Base-by-base conservation (phyloP, 2,797 vertebrate genomes). In the Psittacula echo region DNA sequence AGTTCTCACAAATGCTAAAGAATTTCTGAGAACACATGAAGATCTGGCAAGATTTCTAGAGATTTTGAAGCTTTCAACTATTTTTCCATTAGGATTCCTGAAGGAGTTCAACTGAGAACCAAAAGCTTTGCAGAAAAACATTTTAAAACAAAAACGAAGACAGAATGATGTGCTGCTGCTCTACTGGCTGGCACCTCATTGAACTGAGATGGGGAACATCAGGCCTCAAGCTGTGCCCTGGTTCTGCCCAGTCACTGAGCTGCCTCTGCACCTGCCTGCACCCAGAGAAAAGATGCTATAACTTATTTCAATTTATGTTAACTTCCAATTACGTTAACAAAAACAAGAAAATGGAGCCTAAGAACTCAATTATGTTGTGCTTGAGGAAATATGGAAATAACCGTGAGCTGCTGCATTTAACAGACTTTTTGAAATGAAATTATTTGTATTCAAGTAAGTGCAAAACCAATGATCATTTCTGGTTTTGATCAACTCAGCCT, bases 371-470 rank as follows among this genome's bases (percentile, higher is more conserved):
- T 66, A 47, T 9, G 24, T 13, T 76, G 70, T 51, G 83, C 89
- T 89, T 76, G 77, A 94, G 89, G 78, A 96, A 94, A 91, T 72
- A 81, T 19, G 73, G 91, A 94, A 96, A 90, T 91, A 81, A 76
- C 62, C 85, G 53, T 2, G 21, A 88, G 83, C 47, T 82, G 64
- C 56, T 74, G 71, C 74, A 53, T 77, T 87, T 89, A 94, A 80
- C 65, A 87, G 71, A 50, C 74, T 85, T 91, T 34, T 45, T 39
- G 51, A 88, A 95, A 96, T 80, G 5, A 86, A 94, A 95, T 95
- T 90, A 94, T 94, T 95, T 93, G 83, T 85, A 95, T 94, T 96
- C 93, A 93, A 65, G 76, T 90, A 73, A 12, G 91, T 64, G 82
- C 93, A 91, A 90, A 96, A 76, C 67, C 93, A 76, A 82, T 47